phyloP scores from a whole-genome alignment of 2,888 invertebrate species.

The Trileptium ribeirensis region DNA sequence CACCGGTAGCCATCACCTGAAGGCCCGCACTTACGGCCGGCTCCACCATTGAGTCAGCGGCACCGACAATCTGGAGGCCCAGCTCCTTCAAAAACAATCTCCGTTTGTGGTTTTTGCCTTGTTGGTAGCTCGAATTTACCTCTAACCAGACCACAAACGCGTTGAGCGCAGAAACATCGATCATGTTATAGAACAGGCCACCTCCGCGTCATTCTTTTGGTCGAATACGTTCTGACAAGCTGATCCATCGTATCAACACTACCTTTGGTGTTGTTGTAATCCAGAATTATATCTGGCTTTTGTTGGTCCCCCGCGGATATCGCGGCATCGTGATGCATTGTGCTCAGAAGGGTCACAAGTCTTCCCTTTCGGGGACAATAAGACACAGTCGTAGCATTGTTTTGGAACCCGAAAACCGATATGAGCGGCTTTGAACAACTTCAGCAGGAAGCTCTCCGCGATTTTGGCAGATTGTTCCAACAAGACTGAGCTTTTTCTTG shows the following conservation, averaged over 20 bases:
- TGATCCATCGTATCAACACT: slow-evolving; percentile 12
- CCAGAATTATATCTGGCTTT: neutral
- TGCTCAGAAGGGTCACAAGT: neutral
- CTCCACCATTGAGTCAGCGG: too few species aligned
- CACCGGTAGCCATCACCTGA: too few species aligned
- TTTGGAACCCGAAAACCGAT: neutral
- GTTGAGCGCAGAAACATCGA: neutral
- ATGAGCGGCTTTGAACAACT: neutral
- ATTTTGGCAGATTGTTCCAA: slow-evolving; percentile 11
- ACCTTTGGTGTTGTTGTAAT: neutral
- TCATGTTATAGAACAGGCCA: neutral
- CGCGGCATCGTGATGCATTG: slow-evolving; percentile 9
- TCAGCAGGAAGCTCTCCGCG: neutral
- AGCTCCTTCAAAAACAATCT: too few species aligned
- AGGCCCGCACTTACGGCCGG: too few species aligned
- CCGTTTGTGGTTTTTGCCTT: neutral
- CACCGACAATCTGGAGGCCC: too few species aligned
- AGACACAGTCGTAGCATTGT: neutral
- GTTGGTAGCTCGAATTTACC: neutral
- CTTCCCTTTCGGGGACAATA: neutral
- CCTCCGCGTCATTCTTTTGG: neutral
- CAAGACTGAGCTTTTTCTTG: neutral
- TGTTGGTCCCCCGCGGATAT: neutral
- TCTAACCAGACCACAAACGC: neutral
- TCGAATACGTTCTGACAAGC: neutral